A percentile compares a stretch with the other conserved stretches of the same genome.
These are phyloP conservation scores for Cyanocitta stelleri DNA, from an alignment of 2,113 vertebrate species.

Conservation along the genomic window DNA sequence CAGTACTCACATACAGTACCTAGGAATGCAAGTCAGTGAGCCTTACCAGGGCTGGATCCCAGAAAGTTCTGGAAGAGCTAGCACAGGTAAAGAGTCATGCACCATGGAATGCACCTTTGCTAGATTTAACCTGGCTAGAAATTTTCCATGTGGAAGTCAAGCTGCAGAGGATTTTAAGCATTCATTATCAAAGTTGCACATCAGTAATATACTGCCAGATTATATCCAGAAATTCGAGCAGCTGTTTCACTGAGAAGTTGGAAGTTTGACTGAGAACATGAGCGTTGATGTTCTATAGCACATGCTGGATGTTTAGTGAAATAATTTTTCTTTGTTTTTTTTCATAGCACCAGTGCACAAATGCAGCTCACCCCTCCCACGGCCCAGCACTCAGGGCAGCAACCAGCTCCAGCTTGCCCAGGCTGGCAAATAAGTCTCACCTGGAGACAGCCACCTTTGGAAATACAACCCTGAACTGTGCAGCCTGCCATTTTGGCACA, in stretches of 20 bases:
- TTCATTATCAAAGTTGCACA: background rate
- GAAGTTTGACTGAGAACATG: background rate
- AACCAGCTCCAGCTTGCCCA: background rate
- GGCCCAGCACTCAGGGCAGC: background rate
- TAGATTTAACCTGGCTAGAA: background rate
- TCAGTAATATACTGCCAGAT: background rate
- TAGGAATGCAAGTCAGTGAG: background rate
- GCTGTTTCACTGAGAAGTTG: background rate
- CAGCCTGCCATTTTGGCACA: background rate
- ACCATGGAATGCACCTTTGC: background rate
- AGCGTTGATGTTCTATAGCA: background rate
- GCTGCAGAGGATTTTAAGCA: background rate
- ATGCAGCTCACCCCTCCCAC: rapidly evolving
- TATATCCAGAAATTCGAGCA: background rate
- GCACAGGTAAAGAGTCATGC: background rate
- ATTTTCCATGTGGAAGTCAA: background rate
- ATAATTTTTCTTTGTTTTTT: rapidly evolving
- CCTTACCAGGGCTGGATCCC: background rate
- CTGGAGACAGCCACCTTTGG: too few species aligned
- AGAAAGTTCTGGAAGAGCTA: background rate
- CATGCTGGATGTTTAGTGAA: background rate
- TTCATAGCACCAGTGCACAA: background rate
- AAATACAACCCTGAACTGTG: background rate
- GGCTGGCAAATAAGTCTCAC: background rate
- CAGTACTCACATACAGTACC: background rate